phyloP scores from a whole-genome alignment of 1,140 invertebrate genomes.

The Anastrepha ludens region DNA sequence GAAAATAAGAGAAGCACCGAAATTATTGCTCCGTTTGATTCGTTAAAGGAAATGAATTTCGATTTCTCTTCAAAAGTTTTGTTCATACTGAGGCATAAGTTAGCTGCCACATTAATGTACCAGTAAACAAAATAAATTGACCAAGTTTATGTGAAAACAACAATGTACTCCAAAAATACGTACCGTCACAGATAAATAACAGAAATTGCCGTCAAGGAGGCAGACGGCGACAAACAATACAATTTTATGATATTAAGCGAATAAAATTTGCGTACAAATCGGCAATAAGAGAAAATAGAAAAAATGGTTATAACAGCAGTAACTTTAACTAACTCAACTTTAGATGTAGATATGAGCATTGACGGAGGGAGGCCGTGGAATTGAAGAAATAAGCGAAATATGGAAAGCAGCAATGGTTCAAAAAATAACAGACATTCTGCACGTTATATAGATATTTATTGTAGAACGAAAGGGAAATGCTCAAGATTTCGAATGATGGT shows the following conservation, averaged over 20 bases:
- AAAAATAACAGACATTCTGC: slow-evolving; percentile 22
- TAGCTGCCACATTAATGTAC: slow-evolving; percentile 19
- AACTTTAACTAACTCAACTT: not conserved
- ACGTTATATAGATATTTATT: slow-evolving; percentile 7
- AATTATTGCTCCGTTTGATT: no score
- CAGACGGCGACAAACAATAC: slow-evolving; percentile 4
- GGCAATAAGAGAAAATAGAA: slow-evolving; percentile 32
- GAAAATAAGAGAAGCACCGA: no score
- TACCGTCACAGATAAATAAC: not conserved
- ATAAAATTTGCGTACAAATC: slow-evolving; percentile 51
- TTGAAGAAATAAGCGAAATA: not conserved
- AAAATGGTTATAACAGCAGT: slow-evolving; percentile 7
- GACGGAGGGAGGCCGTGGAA: not conserved
- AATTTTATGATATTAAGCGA: slow-evolving; percentile 30
- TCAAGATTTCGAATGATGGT: not conserved
- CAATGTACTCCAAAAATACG: not conserved
- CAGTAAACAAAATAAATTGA: slow-evolving; percentile 45
- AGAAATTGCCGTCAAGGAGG: not conserved
- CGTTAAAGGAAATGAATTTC: not conserved
- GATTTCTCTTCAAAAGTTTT: not conserved
- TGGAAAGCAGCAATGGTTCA: slow-evolving; percentile 5
- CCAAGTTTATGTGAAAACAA: slow-evolving; percentile 39
- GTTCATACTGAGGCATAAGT: not conserved
- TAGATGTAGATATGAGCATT: not conserved
- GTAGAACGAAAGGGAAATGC: not conserved